phyloP scores from a whole-genome alignment of 2,797 vertebrate species.

The Myotis daubentonii region DNA sequence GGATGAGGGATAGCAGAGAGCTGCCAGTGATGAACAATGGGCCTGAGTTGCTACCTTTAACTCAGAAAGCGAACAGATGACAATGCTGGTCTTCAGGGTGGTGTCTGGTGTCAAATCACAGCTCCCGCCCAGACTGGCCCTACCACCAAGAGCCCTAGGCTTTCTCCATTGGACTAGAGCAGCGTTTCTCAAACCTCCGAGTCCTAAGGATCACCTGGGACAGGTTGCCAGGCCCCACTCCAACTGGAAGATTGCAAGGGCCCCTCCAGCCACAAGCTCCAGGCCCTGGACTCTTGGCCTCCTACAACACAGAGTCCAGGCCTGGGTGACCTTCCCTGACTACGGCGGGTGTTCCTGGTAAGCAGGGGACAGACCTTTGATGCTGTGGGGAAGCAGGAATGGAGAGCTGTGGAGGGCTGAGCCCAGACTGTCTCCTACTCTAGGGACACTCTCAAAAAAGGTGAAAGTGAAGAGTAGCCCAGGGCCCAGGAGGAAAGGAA shows the following conservation, averaged over 20 bases:
- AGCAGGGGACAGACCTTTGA: background rate
- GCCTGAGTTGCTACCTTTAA: background rate
- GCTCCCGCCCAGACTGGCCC: background rate
- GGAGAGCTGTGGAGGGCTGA: background rate
- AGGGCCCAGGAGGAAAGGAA: background rate
- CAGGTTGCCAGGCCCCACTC: background rate
- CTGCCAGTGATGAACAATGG: background rate
- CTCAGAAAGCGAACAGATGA: background rate
- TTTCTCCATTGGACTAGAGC: background rate
- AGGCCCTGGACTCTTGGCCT: slow-evolving; percentile 4
- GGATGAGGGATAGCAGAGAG: background rate
- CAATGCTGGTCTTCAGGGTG: background rate
- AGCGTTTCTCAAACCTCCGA: background rate
- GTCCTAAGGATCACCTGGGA: background rate
- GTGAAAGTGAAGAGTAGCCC: background rate
- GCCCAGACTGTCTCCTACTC: background rate
- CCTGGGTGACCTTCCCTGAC: background rate
- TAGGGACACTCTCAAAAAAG: background rate
- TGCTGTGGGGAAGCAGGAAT: background rate
- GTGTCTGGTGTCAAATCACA: background rate
- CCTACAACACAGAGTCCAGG: background rate
- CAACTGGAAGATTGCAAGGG: background rate
- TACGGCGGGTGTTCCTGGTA: background rate
- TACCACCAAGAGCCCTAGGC: background rate
- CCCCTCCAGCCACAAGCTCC: background rate